Conservation (phyloP, 2,797 vertebrate species). For the Mus spretus region DNA sequence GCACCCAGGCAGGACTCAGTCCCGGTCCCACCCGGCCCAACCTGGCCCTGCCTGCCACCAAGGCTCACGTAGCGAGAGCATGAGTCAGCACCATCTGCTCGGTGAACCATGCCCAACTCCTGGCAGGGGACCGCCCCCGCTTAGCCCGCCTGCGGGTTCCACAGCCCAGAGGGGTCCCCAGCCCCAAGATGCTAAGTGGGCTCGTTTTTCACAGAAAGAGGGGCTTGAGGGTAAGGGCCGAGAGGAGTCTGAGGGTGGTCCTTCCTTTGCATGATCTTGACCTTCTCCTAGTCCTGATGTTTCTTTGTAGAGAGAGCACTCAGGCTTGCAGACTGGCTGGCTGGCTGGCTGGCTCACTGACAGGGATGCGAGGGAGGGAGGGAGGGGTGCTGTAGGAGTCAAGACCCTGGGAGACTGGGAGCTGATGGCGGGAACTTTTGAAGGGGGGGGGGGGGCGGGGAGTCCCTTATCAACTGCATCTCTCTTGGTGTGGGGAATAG, state of each 20-base stretch:
- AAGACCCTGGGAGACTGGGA: neutral
- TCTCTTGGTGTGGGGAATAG: slow-evolving; percentile 39
- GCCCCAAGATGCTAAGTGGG: neutral
- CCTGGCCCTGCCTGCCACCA: slow-evolving; percentile 45
- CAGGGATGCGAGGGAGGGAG: neutral
- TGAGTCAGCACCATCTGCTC: slow-evolving; percentile 84
- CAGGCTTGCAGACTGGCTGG: neutral
- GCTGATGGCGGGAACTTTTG: neutral
- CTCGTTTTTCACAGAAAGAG: neutral
- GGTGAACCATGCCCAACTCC: slow-evolving; percentile 52
- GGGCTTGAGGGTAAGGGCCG: neutral
- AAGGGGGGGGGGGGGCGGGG: neutral
- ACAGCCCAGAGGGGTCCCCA: neutral
- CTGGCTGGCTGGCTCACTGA: accelerated
- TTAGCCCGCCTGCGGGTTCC: neutral
- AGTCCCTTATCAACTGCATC: slow-evolving; percentile 34
- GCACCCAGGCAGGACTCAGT: neutral
- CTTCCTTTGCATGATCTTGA: neutral
- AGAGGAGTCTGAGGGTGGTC: neutral
- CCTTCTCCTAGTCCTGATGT: neutral
- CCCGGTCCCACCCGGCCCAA: neutral
- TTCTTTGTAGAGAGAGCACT: neutral
- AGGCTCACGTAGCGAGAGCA: slow-evolving; percentile 80
- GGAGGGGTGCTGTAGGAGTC: neutral
- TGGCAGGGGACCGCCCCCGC: neutral